Conservation (phyloP, 2,888 invertebrate genomes). For the Andrena dorsata region DNA sequence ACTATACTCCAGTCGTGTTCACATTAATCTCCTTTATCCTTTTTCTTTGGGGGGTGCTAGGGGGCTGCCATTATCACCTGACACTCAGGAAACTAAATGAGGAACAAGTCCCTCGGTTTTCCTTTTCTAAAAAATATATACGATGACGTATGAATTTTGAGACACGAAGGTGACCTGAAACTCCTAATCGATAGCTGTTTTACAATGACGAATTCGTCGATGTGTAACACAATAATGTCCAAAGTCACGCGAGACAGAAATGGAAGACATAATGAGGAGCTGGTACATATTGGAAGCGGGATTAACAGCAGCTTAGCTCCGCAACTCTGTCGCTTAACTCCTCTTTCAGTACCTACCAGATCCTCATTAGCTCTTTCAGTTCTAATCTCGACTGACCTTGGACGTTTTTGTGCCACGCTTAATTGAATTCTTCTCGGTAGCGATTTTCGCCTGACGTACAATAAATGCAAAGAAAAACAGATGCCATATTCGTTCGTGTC, state of each 20-base stretch:
- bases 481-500: too few species aligned
- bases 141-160: too few species aligned
- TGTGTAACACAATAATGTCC: background rate
- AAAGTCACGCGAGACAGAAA: background rate
- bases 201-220: background rate
- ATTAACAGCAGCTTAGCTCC: background rate
- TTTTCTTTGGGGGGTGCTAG: too few species aligned
- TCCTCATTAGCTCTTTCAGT: constrained; percentile 6
- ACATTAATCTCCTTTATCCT: too few species aligned
- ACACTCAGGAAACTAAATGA: too few species aligned
- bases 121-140: too few species aligned
- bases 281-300: constrained; percentile 9
- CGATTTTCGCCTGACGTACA: background rate
- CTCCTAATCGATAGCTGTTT: too few species aligned
- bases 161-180: too few species aligned
- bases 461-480: too few species aligned
- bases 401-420: background rate
- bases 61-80: too few species aligned
- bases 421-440: background rate
- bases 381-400: background rate
- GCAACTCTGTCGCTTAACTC: constrained; percentile 1
- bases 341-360: constrained; percentile 5
- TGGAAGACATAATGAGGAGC: background rate
- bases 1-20: too few species aligned
- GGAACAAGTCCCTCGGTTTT: too few species aligned